phyloP scores from a whole-genome alignment of 2,888 invertebrate genomes.

The Rugalucina vietnamica region DNA sequence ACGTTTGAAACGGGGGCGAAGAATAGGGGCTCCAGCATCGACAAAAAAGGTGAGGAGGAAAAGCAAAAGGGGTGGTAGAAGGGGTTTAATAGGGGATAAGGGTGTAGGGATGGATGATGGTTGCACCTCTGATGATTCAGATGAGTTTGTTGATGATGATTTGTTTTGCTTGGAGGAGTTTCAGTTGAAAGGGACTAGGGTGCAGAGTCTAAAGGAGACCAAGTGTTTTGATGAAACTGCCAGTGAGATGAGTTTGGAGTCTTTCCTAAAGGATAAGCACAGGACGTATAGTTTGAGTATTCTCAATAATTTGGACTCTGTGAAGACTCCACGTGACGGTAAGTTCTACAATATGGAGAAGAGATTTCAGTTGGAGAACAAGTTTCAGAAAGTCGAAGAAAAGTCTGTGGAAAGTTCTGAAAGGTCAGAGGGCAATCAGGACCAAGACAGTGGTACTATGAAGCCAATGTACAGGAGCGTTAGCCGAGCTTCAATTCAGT shows the following conservation, averaged over 20 bases:
- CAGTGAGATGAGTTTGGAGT: background rate
- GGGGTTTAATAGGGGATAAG: conserved; percentile 31
- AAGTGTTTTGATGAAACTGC: background rate
- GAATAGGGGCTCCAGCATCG: conserved; percentile 66
- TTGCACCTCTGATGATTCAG: conserved; percentile 39
- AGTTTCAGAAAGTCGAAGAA: conserved; percentile 1
- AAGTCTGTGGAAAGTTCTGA: background rate
- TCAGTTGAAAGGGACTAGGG: background rate
- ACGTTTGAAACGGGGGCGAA: conserved; percentile 66
- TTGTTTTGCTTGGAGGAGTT: background rate
- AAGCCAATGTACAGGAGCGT: conserved; percentile 45
- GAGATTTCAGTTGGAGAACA: background rate
- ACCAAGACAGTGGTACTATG: conserved; percentile 25
- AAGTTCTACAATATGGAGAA: background rate
- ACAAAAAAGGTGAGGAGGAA: conserved; percentile 66
- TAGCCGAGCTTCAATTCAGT: conserved; percentile 53
- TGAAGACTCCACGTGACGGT: background rate
- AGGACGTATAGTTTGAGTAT: background rate
- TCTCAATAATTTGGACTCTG: background rate
- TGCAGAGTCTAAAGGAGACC: background rate
- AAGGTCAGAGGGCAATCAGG: background rate
- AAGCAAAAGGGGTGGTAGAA: conserved; percentile 32
- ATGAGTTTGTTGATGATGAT: conserved; percentile 34
- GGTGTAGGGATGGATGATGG: conserved; percentile 44
- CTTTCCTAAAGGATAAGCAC: background rate